Percentiles rank a stretch among this genome's conserved stretches.
Conservation (phyloP, 2,888 invertebrate genomes). For the Odontomyia ornata region DNA sequence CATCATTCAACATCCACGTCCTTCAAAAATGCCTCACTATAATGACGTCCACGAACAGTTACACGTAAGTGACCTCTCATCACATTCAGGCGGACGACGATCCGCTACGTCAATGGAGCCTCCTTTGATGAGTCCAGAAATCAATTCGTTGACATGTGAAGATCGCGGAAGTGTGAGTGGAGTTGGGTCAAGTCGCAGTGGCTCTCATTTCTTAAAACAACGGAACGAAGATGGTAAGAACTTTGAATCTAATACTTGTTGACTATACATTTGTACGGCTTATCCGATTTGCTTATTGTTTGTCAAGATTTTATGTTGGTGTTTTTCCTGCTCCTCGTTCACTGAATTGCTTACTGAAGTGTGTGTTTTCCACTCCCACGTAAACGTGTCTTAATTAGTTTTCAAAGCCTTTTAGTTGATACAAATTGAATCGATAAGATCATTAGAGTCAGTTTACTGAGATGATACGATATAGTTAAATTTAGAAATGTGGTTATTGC, state of each 20-base stretch:
- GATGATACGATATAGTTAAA: no score
- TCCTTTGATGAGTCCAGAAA: conserved; percentile 71
- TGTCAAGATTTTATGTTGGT: background rate
- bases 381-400: background rate
- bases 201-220: conserved; percentile 43
- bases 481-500: no score
- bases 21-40: conserved; percentile 63
- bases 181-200: conserved; percentile 59
- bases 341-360: background rate
- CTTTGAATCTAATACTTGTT: conserved; percentile 1
- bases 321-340: background rate
- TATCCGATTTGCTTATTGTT: conserved; percentile 8
- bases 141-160: conserved; percentile 71
- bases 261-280: no score
- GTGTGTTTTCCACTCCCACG: background rate
- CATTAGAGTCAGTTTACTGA: no score
- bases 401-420: no score
- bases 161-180: conserved; percentile 59
- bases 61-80: conserved; percentile 21
- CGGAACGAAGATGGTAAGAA: conserved; percentile 57
- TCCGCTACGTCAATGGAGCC: conserved; percentile 60
- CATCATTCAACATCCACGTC: conserved; percentile 63
- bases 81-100: conserved; percentile 47
- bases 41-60: conserved; percentile 53
- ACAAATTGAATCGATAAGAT: no score